Evolutionary conservation across 2,797 vertebrate genomes (phyloP), one percentile per base, ranked within the genome.

Genomic region (Sebastes miniatus): DNA sequence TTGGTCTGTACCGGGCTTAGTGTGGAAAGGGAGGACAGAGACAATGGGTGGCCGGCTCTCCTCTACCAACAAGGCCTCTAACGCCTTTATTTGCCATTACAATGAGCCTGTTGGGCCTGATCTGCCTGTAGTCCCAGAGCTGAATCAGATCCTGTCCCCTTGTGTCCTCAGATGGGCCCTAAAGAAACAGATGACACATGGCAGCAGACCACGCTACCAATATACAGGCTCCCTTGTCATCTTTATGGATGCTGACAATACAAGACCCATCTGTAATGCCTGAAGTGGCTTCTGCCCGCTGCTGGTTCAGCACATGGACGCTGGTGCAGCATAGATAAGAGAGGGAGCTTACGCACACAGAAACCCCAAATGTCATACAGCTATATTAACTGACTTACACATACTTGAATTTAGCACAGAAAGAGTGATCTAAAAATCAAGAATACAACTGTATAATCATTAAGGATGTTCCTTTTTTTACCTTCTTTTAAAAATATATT

Each of bases 121-220:
- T 88, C 84, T 83, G 87, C 76, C 59, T 61, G 77, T n/a, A 71
- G 69, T 74, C 64, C 73, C 52, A 34, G 47, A 89, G 90, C 91
- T 94, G 92, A 95, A 86, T 93, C 92, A 95, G 88, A 93, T 93
- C 90, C 92, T 92, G 92, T 90, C 76, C 87, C 29, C 87, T 79
- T 88, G 80, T 92, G 89, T 93, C 87, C 78, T 88, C 72, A 47
- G 57, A 82, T 24, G 8, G 76, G 83, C 69, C 85, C 85, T 89
- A 93, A 91, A 90, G 84, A 93, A 93, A 93, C 86, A 91, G 73
- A 94, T 92, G 92, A 95, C 92, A 93, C 87, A 87, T 20, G 68
- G 79, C 82, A 77, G 87, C 80, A 70, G 77, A 84, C 79, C 79
- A 81, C 52, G n/a, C 88, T 20, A 79, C 70, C 76, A 66, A 79